A percentile compares a stretch with the other conserved stretches of the same genome.
These are phyloP conservation scores for Aptenodytes forsteri DNA, from an alignment of 2,113 vertebrate genomes.

Conservation along the genomic window DNA sequence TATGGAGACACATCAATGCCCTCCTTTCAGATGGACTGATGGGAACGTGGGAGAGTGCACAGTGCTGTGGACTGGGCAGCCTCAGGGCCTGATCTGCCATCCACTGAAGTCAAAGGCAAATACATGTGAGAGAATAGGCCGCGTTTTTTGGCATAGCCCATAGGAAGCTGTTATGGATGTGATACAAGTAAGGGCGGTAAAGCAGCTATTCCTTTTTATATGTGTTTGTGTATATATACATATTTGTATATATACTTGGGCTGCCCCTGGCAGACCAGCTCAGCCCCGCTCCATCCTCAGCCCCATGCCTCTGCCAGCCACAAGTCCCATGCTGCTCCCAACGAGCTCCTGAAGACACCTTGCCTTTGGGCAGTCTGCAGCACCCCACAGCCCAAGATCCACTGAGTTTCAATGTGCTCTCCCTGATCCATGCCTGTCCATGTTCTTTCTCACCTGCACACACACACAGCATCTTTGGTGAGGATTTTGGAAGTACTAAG, in stretches of 20 bases:
- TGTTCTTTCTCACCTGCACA: neutral
- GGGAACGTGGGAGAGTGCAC: neutral
- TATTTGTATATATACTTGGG: neutral
- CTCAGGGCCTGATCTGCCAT: neutral
- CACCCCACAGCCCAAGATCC: neutral
- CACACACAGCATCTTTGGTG: neutral
- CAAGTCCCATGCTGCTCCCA: rapidly evolving
- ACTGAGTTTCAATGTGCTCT: rapidly evolving
- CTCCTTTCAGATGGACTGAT: neutral
- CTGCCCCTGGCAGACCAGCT: neutral
- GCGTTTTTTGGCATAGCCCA: neutral
- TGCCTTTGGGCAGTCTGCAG: neutral
- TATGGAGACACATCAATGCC: slow-evolving; percentile 36
- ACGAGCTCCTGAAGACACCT: neutral
- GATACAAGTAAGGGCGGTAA: neutral
- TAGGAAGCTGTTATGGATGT: neutral
- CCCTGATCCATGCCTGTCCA: neutral
- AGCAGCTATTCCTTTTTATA: neutral
- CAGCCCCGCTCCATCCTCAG: neutral
- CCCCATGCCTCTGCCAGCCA: neutral
- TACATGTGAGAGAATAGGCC: rapidly evolving
- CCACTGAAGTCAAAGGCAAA: neutral
- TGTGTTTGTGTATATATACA: neutral
- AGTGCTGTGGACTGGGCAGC: neutral
- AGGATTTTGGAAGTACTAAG: neutral